Evolutionary conservation across 2,888 invertebrate genomes (phyloP), one percentile per base, ranked within the genome.

Genomic region (Erpobdella octoculata): DNA sequence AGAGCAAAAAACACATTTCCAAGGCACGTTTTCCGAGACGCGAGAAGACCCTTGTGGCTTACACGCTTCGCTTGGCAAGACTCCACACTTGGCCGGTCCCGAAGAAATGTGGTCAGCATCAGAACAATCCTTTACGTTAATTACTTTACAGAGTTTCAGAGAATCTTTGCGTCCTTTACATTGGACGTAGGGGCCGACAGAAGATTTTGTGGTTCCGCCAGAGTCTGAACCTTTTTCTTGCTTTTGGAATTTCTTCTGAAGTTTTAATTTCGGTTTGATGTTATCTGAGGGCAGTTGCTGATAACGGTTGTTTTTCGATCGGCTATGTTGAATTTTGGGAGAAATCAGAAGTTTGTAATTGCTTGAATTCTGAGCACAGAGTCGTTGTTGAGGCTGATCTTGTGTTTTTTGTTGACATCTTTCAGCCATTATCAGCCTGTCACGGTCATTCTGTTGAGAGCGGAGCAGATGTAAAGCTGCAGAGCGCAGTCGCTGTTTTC

Each of bases 1-100:
- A 80, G 90, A 90, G 83, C 94, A 94, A 82, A 94, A 91, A 18
- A 90, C 91, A 85, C 94, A 94, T 75, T 91, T 88, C 93, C 93
- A 94, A 0, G 76, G 76, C 33, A 79, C 78, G 61, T 78, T 77
- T 74, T 80, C 74, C 28, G 36, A 48, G 35, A 76, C 35, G 31
- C 72, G 71, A 25, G 70, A 66, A 2, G 73, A 66, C 28, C 69
- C 25, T 21, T 67, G 71, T 38, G 28, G 35, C 46, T 48, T 70
- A 21, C 36, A 67, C 1, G 61, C 36, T 67, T 70, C 71, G 0
- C 31, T 37, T 18, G 53, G 37, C 25, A 66, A 41, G 12, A 48
- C 37, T 15, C 59, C 58, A 21, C 66, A 65, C 62, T 71, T 73
- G 31, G 48, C 65, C 25, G 70, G 71, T 31, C 66, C 68, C 18